Evolutionary conservation across 1,140 invertebrate species (phyloP).

Genomic region (Meloidogyne floridensis): DNA sequence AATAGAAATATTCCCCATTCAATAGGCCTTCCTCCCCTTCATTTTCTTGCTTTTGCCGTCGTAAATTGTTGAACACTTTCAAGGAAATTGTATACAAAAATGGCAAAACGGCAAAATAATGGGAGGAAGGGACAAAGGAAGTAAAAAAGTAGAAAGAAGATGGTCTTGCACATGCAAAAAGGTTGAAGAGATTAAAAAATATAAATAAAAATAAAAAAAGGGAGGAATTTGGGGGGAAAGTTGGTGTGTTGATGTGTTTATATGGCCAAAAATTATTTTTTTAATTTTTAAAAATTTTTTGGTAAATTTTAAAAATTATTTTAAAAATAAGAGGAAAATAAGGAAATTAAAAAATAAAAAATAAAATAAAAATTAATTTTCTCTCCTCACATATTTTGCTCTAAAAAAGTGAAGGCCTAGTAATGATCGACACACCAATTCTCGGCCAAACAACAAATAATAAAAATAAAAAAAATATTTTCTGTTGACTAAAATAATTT

Average conservation of each 20-base stretch:
- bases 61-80: conserved; percentile 1
- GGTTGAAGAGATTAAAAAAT: neutral
- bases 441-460: neutral
- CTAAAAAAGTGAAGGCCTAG: neutral
- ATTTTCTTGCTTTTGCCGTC: neutral
- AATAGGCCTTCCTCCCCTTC: no score
- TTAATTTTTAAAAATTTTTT: no score
- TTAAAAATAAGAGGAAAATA: neutral
- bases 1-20: neutral
- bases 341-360: neutral
- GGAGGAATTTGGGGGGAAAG: neutral
- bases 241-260: neutral
- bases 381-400: neutral
- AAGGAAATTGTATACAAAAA: neutral
- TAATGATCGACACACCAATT: neutral
- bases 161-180: neutral
- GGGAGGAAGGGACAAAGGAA: neutral
- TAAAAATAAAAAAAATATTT: neutral
- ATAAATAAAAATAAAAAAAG: neutral
- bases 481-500: neutral
- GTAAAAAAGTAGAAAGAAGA: neutral
- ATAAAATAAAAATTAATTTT: neutral
- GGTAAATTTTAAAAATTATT: no score
- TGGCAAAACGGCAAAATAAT: neutral
- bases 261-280: neutral